A percentile compares a stretch with the other conserved stretches of the same genome.
phyloP scores from a whole-genome alignment of 2,888 invertebrate genomes.

The Epicampocera succincta region DNA sequence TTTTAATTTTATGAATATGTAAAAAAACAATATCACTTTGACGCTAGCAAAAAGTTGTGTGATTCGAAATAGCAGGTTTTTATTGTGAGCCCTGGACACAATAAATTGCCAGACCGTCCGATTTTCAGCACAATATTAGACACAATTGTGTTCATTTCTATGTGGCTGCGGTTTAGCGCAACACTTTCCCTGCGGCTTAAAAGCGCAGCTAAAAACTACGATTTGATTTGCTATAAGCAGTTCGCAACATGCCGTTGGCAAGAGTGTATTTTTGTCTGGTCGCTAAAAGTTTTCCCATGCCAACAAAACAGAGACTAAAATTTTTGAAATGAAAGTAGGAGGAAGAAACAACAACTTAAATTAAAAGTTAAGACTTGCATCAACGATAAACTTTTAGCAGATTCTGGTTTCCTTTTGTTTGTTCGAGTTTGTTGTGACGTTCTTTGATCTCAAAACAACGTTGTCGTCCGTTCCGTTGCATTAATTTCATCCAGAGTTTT shows the following conservation, averaged over 20 bases:
- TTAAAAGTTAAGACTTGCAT: conserved; percentile 4
- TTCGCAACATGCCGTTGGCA: conserved; percentile 57
- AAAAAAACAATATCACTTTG: too few relatives aligned
- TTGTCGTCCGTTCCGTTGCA: conserved; percentile 25
- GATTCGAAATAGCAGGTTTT: too few relatives aligned
- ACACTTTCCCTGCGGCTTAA: conserved; percentile 30
- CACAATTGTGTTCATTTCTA: not conserved
- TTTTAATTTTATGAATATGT: too few relatives aligned
- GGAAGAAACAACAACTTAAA: not conserved
- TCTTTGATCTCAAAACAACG: conserved; percentile 9
- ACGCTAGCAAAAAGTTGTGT: too few relatives aligned
- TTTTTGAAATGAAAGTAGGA: not conserved
- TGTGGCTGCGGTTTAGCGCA: conserved; percentile 3
- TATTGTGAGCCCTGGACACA: not conserved
- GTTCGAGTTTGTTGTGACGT: not conserved
- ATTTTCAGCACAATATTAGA: conserved; percentile 25
- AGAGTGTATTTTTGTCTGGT: conserved; percentile 54
- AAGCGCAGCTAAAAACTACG: conserved; percentile 58
- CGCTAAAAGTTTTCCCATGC: conserved; percentile 8
- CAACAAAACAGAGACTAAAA: not conserved
- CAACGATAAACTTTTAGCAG: conserved; percentile 8
- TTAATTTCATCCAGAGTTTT: not conserved
- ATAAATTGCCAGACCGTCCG: conserved; percentile 27
- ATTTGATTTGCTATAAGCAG: conserved; percentile 50
- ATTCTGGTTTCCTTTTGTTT: conserved; percentile 12